Conservation (phyloP, 2,113 vertebrate species). For the Eublepharis macularius region DNA sequence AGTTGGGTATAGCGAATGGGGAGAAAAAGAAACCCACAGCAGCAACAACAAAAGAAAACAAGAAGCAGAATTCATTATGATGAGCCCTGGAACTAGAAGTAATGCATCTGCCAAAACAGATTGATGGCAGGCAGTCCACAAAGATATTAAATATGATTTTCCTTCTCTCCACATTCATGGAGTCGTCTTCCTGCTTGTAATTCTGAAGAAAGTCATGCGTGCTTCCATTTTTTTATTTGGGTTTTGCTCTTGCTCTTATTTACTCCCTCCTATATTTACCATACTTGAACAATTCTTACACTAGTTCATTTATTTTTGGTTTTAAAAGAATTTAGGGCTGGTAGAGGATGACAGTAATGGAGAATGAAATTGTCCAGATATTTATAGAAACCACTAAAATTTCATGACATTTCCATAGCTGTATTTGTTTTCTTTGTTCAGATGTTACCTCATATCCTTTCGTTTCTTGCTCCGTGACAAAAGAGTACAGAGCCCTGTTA, state of each 20-base stretch:
- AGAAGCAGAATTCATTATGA: slow-evolving; percentile 27
- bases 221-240: background rate
- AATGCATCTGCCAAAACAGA: slow-evolving; percentile 20
- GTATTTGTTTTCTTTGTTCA: background rate
- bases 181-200: slow-evolving; percentile 3
- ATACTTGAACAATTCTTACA: background rate
- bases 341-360: background rate
- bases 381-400: background rate
- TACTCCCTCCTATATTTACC: background rate
- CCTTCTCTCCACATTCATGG: slow-evolving; percentile 4
- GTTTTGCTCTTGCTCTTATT: background rate
- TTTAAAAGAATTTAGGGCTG: background rate
- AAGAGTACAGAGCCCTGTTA: background rate
- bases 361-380: background rate
- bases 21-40: background rate
- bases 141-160: slow-evolving; percentile 26
- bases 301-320: background rate
- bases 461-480: background rate
- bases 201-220: background rate
- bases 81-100: slow-evolving; percentile 23
- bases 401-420: background rate
- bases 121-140: slow-evolving; percentile 22
- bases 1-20: background rate
- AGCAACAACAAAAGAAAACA: slow-evolving; percentile 10
- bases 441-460: background rate